Evolutionary conservation across 2,888 invertebrate genomes (phyloP), one percentile per base, ranked within the genome.

Genomic region (Podabrus alpinus): DNA sequence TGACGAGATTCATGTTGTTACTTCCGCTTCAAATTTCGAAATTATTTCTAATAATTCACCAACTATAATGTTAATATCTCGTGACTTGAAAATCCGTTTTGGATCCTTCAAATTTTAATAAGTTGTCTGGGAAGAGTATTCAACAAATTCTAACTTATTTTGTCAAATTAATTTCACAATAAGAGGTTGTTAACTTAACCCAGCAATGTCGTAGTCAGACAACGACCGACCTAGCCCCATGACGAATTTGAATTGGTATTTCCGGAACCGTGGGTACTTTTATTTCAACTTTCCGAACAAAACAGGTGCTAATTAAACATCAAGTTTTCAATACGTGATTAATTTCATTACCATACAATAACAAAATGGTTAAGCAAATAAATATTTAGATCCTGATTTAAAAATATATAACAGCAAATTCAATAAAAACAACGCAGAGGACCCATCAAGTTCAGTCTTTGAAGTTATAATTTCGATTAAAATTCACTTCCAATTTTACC

Each of bases 211-310:
- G 19, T 19, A 19, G 17, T 19, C 17, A 17, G 62, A 64, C 62
- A 64, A 64, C 21, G 62, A 64, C 62, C 62, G 62, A 19, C 62
- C 62, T 64, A 19, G 21, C 19, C 62, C 62, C n/a, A 19, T 64
- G 62, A 64, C 62, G 62, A 64, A 64, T 64, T 64, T 64, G 19
- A 64, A 64, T 64, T 64, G 62, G 62, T 64, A 64, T 64, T 64
- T 64, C 62, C 62, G 62, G 62, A 64, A 21, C 17, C 21, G 62
- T 64, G 62, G 21, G 19, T 17, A 64, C 17, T 64, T 64, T 64
- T 64, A 64, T 19, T 62, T 62, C 17, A 19, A 19, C 16, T 19
- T 62, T 17, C n/a, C 62, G 62, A 21, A 64, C 19, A 19, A 64
- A 19, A 64, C 62, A 64, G 62, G 62, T 64, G 62, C n/a, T 21